These are phyloP conservation scores for Gopherus flavomarginatus DNA, from an alignment of 2,113 vertebrate genomes.

Conservation along the genomic window DNA sequence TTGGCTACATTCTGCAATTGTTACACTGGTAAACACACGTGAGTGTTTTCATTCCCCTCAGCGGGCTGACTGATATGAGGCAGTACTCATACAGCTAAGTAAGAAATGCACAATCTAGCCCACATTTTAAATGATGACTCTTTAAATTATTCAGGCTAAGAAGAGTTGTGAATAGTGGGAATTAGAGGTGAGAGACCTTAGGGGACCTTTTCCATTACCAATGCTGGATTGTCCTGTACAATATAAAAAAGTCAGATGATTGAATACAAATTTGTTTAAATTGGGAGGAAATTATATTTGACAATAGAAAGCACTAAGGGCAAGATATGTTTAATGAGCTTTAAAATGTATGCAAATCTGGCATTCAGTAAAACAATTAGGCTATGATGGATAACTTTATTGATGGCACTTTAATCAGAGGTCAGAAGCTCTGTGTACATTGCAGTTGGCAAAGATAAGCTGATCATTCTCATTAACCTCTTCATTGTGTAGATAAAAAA, in stretches of 20 bases:
- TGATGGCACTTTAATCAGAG: slow-evolving; percentile 65
- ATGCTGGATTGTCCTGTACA: background rate
- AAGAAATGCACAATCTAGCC: background rate
- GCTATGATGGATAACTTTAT: slow-evolving; percentile 64
- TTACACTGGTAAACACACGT: background rate
- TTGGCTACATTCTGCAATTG: rapidly evolving
- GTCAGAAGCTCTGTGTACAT: slow-evolving; percentile 61
- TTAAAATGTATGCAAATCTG: slow-evolving; percentile 32
- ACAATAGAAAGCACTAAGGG: slow-evolving; percentile 35
- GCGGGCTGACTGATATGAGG: background rate
- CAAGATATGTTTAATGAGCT: slow-evolving; percentile 48
- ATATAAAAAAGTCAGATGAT: slow-evolving; percentile 16
- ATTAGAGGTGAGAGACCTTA: background rate
- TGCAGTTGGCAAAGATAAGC: slow-evolving; percentile 61
- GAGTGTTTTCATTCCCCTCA: background rate
- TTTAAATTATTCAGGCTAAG: background rate
- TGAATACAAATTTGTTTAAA: slow-evolving; percentile 44
- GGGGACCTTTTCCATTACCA: rapidly evolving
- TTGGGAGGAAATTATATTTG: slow-evolving; percentile 47
- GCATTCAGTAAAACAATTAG: slow-evolving; percentile 50
- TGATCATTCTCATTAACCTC: slow-evolving; percentile 50
- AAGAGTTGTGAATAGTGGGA: background rate
- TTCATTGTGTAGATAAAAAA: slow-evolving; percentile 34
- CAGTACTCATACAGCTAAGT: background rate
- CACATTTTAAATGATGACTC: background rate